A percentile compares a stretch with the other conserved stretches of the same genome.
These are phyloP conservation scores for Cinclus mexicanus DNA, from an alignment of 2,113 vertebrate genomes.

Conservation along the genomic window DNA sequence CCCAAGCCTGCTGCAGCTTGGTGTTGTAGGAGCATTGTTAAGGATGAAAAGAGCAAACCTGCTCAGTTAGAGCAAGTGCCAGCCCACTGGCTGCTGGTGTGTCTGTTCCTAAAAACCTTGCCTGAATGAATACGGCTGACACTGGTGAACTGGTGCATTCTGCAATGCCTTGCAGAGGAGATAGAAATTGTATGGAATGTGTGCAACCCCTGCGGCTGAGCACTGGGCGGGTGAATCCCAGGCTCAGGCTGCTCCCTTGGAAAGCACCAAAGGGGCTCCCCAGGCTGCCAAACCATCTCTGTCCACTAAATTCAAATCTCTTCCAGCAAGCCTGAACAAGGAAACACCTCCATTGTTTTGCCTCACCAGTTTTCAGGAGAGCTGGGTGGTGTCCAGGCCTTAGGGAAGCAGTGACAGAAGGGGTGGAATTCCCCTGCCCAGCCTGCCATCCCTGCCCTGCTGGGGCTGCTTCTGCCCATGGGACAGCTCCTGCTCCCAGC, in stretches of 20 bases:
- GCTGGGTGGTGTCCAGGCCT: accelerated
- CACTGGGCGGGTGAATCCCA: accelerated
- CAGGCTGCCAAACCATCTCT: not conserved
- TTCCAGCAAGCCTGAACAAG: not conserved
- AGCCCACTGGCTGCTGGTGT: not conserved
- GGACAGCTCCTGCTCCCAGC: not conserved
- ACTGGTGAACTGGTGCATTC: not conserved
- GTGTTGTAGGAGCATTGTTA: not conserved
- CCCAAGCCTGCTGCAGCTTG: not conserved
- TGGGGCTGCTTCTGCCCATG: not conserved
- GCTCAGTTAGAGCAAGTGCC: not conserved
- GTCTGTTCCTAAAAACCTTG: not conserved
- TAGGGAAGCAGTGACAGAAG: not conserved
- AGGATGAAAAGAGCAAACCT: not conserved
- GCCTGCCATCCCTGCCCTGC: not conserved
- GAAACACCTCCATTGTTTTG: not conserved
- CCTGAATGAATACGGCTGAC: not conserved
- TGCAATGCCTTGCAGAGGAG: not conserved
- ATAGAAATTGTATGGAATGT: accelerated
- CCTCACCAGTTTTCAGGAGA: accelerated
- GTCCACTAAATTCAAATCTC: not conserved
- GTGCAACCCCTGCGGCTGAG: accelerated
- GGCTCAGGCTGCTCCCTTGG: accelerated
- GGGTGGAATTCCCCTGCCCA: conserved; percentile 33
- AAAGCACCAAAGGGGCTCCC: not conserved